Percentiles rank a stretch among this genome's conserved stretches.
phyloP scores from a whole-genome alignment of 2,113 vertebrate species.

The Chloropsis cyanopogon region DNA sequence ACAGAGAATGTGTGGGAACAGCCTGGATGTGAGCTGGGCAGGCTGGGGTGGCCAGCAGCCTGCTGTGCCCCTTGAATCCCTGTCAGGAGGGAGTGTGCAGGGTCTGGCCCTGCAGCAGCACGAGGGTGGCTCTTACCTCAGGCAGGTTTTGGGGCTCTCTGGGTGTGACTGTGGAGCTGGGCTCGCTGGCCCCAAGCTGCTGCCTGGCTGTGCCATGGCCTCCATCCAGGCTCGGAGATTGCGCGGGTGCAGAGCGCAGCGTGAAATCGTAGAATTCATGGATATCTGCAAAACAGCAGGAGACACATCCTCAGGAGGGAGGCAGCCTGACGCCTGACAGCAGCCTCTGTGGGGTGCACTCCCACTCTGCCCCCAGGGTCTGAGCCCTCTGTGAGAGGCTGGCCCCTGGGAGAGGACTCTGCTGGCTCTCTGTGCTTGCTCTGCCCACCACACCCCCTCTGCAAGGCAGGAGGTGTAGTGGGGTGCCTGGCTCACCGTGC shows the following conservation, averaged over 20 bases:
- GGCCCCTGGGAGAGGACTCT: background rate
- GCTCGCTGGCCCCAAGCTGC: background rate
- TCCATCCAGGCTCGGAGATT: background rate
- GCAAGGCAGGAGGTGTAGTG: background rate
- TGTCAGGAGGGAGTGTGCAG: background rate
- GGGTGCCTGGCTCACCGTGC: background rate
- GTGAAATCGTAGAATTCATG: slow-evolving; percentile 57
- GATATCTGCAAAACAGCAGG: slow-evolving; percentile 43
- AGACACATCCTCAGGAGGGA: background rate
- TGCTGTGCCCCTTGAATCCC: background rate
- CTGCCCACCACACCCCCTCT: background rate
- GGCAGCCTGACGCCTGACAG: background rate
- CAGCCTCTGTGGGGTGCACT: background rate
- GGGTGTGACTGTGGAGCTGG: background rate
- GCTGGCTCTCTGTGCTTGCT: background rate
- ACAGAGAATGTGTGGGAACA: background rate
- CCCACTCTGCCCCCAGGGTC: background rate
- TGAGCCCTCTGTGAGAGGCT: background rate
- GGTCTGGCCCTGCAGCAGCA: accelerated
- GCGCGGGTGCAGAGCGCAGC: background rate
- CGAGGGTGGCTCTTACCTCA: background rate
- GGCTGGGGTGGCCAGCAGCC: background rate
- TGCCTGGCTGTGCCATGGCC: background rate
- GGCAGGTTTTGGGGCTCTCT: background rate
- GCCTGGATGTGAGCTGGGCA: background rate